Evolutionary conservation across 2,797 vertebrate species (phyloP).

Genomic region (Tympanoctomys barrerae): DNA sequence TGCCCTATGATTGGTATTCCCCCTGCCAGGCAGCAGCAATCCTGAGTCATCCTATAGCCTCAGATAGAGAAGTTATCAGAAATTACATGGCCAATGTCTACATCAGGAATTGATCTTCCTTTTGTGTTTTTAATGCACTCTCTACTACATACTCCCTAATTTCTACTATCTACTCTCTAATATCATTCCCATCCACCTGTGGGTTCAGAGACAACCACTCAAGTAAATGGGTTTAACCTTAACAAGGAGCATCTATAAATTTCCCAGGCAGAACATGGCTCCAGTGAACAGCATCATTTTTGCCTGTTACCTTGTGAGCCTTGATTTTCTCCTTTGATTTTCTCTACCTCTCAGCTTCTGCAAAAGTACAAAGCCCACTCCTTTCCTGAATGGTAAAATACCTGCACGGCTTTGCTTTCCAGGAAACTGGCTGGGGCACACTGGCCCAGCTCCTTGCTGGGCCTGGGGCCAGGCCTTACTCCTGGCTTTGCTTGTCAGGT

Average conservation of each 20-base stretch:
- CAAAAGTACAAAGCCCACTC: not conserved
- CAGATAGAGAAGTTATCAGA: not conserved
- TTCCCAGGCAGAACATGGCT: not conserved
- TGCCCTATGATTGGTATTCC: not conserved
- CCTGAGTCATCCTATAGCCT: not conserved
- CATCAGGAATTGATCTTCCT: not conserved
- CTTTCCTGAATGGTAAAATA: not conserved
- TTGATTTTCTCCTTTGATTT: constrained; percentile 21
- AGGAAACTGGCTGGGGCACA: not conserved
- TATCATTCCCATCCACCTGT: not conserved
- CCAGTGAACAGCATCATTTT: constrained; percentile 11
- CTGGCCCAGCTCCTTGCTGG: not conserved
- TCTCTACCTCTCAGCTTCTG: not conserved
- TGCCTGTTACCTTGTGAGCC: not conserved
- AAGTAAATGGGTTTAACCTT: not conserved
- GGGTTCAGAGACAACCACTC: not conserved
- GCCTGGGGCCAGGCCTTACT: not conserved
- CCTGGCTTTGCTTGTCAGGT: not conserved
- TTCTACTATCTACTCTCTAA: not conserved
- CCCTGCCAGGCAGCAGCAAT: not conserved
- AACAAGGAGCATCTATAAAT: not conserved
- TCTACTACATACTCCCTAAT: not conserved
- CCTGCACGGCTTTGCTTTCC: not conserved
- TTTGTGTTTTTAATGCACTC: not conserved
- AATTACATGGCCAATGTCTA: not conserved